Percentiles rank a stretch among this genome's conserved stretches.
These are phyloP conservation scores for Microdon myrmicae DNA, from an alignment of 2,888 invertebrate genomes.

Conservation along the genomic window DNA sequence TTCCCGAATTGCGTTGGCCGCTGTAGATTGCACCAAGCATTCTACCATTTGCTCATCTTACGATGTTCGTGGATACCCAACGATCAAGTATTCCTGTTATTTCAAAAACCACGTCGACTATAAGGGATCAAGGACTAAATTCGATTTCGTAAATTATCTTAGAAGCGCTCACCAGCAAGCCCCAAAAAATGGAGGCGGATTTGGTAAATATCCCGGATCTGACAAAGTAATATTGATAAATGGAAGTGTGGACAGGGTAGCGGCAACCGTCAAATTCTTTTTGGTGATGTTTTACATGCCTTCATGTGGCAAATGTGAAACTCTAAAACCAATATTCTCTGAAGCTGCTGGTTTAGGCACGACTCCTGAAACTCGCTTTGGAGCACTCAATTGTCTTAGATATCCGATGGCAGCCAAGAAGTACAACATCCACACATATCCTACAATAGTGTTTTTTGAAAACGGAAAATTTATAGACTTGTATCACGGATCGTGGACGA, in stretches of 20 bases:
- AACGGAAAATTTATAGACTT: conserved; percentile 69
- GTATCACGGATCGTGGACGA: conserved; percentile 71
- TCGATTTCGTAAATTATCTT: conserved; percentile 61
- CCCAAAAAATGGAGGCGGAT: no score
- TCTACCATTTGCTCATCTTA: conserved; percentile 74
- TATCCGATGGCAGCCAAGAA: conserved; percentile 70
- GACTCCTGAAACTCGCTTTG: no score
- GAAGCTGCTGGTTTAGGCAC: no score
- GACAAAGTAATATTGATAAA: no score
- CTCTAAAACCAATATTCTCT: no score
- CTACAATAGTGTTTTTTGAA: conserved; percentile 74
- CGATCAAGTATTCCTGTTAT: conserved; percentile 85
- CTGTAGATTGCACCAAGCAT: conserved; percentile 75
- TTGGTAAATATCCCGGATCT: no score
- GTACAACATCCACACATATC: conserved; percentile 73
- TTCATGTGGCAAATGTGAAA: no score
- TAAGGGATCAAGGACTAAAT: conserved; percentile 78
- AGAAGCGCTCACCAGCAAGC: neutral
- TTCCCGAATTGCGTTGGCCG: conserved; percentile 66
- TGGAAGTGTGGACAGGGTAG: no score
- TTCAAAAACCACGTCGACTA: conserved; percentile 77
- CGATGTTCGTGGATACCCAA: conserved; percentile 85
- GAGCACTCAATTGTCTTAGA: no score
- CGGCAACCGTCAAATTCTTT: no score
- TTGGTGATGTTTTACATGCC: no score